A percentile compares a stretch with the other conserved stretches of the same genome.
Evolutionary conservation across 2,113 vertebrate genomes (phyloP).

Genomic region (Himantopus leucocephalus): DNA sequence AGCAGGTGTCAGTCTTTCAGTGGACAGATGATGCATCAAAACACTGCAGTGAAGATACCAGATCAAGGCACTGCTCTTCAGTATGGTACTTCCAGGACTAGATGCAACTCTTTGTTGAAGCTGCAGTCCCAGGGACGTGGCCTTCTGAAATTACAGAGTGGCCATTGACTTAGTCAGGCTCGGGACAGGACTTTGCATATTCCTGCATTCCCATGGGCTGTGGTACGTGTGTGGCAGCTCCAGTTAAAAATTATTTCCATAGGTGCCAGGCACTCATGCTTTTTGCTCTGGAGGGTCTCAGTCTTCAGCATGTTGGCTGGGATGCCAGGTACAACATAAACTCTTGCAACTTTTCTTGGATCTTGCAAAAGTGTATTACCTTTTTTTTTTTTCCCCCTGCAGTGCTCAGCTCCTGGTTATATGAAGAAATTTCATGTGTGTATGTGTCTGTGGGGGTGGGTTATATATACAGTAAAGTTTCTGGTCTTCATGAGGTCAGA

Average conservation of each 20-base stretch:
- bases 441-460: not conserved
- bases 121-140: not conserved
- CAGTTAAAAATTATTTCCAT: not conserved
- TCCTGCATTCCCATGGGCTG: not conserved
- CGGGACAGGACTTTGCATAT: not conserved
- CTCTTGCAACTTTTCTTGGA: not conserved
- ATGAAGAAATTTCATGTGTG: not conserved
- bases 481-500: not conserved
- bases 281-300: not conserved
- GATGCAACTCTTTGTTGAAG: not conserved
- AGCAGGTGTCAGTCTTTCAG: not conserved
- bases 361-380: not conserved
- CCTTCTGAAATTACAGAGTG: not conserved
- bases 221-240: rapidly evolving
- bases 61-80: not conserved
- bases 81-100: not conserved
- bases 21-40: not conserved
- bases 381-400: too few relatives aligned
- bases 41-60: not conserved
- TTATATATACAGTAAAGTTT: not conserved
- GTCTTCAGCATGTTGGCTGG: not conserved
- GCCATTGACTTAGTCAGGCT: not conserved
- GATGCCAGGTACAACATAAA: not conserved
- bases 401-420: not conserved
- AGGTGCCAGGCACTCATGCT: not conserved